Evolutionary conservation across 2,113 vertebrate genomes (phyloP).

Genomic region (Triplophysa rosa): DNA sequence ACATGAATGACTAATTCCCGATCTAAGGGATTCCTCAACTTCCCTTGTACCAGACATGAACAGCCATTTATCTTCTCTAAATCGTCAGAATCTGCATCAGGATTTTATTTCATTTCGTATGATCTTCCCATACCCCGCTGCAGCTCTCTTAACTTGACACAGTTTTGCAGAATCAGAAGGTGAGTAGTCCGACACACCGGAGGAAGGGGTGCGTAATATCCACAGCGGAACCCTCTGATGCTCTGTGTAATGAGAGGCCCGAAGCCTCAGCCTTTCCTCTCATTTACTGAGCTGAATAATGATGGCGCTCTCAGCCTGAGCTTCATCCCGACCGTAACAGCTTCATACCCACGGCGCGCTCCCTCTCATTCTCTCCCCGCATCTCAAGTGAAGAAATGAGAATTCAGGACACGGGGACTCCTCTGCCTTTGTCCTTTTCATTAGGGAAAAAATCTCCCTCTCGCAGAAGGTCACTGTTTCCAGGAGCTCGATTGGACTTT

Average conservation of each 20-base stretch:
- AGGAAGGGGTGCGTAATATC: conserved; percentile 45
- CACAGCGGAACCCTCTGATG: conserved; percentile 32
- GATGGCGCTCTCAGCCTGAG: conserved; percentile 48
- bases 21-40: neutral
- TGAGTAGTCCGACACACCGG: conserved; percentile 39
- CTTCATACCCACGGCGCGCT: conserved; percentile 32
- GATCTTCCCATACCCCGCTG: neutral
- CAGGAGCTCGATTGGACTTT: conserved; percentile 29
- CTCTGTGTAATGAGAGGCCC: conserved; percentile 53
- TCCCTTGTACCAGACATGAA: neutral
- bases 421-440: conserved; percentile 37
- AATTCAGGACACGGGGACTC: conserved; percentile 33
- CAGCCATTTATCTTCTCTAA: neutral
- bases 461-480: conserved; percentile 38
- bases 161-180: conserved; percentile 22
- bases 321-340: conserved; percentile 22
- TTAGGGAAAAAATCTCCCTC: conserved; percentile 14
- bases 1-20: too few species aligned
- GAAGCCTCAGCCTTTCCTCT: conserved; percentile 48
- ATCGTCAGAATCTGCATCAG: neutral
- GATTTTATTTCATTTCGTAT: neutral
- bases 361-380: conserved; percentile 33
- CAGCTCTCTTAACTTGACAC: conserved; percentile 29
- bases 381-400: conserved; percentile 40
- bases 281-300: conserved; percentile 54